These are phyloP conservation scores for Muscicapa comitata DNA, from an alignment of 2,797 vertebrate species.

Conservation along the genomic window DNA sequence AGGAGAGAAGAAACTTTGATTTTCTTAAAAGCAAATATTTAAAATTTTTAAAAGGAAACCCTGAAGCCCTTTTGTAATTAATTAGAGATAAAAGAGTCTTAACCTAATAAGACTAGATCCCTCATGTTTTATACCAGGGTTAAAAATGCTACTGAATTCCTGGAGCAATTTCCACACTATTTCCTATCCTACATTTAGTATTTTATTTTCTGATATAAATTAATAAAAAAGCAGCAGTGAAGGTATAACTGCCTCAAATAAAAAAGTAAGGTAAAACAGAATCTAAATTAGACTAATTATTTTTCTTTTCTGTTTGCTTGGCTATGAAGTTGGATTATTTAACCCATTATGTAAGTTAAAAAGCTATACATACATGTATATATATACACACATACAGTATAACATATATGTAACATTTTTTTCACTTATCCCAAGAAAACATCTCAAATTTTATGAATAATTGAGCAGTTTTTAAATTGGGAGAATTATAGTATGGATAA, in stretches of 20 bases:
- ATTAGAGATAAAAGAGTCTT: constrained; percentile 42
- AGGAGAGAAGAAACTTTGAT: not conserved
- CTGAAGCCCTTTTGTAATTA: constrained; percentile 24
- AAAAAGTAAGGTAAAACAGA: not conserved
- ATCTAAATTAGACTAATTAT: not conserved
- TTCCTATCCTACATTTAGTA: not conserved
- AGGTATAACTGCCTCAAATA: not conserved
- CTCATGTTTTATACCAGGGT: not conserved
- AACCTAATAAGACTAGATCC: constrained; percentile 33
- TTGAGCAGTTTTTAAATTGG: not conserved
- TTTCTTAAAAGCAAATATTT: constrained; percentile 49
- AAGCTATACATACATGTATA: not conserved
- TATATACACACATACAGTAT: no score
- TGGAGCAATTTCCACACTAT: not conserved
- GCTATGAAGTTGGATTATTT: not conserved
- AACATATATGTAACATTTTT: not conserved
- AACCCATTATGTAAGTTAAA: not conserved
- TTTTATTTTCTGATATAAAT: not conserved
- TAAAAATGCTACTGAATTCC: not conserved
- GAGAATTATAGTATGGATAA: not conserved
- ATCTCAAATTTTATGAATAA: not conserved
- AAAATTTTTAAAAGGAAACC: not conserved
- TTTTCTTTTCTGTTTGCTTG: not conserved
- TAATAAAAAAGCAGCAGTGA: not conserved
- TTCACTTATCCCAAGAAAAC: not conserved